Evolutionary conservation across 1,140 invertebrate genomes (phyloP).

Genomic region (Drosophila auraria): DNA sequence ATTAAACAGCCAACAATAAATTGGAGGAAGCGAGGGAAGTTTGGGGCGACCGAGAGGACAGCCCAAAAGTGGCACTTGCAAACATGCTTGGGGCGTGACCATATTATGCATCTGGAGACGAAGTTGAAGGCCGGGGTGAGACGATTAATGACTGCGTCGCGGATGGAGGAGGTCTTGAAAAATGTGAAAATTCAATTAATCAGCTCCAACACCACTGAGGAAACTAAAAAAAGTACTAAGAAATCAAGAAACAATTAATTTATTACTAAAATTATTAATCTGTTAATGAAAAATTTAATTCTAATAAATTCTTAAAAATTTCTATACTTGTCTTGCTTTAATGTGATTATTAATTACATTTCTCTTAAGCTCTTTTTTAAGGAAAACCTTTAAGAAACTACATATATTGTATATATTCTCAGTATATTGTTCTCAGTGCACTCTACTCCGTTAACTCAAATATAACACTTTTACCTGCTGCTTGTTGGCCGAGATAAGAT

Average conservation of each 20-base stretch:
- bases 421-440: slow-evolving; percentile 18
- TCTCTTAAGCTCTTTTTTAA: neutral
- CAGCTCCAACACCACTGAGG: neutral
- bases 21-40: neutral
- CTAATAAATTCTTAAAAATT: too few relatives aligned
- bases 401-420: too few relatives aligned
- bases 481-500: slow-evolving; percentile 59
- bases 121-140: slow-evolving; percentile 34
- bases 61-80: slow-evolving; percentile 77
- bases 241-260: neutral
- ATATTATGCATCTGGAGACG: slow-evolving; percentile 33
- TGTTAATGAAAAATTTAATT: too few relatives aligned
- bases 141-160: slow-evolving; percentile 49
- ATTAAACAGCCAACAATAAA: slow-evolving; percentile 61
- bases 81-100: slow-evolving; percentile 66
- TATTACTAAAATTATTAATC: neutral
- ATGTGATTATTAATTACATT: too few relatives aligned
- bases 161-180: slow-evolving; percentile 11
- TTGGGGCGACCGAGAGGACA: neutral
- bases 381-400: too few relatives aligned
- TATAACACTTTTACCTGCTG: slow-evolving; percentile 69
- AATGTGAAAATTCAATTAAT: slow-evolving; percentile 75
- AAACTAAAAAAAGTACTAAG: neutral
- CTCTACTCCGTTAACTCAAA: slow-evolving; percentile 7
- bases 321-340: too few relatives aligned